These are phyloP conservation scores for Stegodyphus mimosarum DNA, from an alignment of 1,140 invertebrate genomes.

Conservation along the genomic window DNA sequence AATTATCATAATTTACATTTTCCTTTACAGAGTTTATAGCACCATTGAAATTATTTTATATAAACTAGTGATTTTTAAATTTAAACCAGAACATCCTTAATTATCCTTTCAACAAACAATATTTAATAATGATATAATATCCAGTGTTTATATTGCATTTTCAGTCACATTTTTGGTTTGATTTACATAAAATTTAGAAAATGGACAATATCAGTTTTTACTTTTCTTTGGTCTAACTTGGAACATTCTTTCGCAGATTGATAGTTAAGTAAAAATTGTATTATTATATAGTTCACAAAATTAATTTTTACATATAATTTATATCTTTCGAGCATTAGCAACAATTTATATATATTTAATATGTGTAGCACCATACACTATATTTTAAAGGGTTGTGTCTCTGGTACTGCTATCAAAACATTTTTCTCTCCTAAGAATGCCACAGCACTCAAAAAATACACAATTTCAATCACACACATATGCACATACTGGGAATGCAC, in stretches of 20 bases:
- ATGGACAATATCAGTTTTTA: neutral
- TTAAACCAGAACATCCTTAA: too few relatives aligned
- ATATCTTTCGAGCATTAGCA: constrained; percentile 19
- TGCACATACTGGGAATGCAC: constrained; percentile 28
- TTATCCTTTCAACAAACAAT: too few relatives aligned
- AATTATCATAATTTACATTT: too few relatives aligned
- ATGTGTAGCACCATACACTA: constrained; percentile 38
- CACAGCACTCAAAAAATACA: constrained; percentile 20
- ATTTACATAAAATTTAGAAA: too few relatives aligned
- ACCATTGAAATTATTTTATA: constrained; percentile 1
- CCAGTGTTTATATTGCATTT: too few relatives aligned
- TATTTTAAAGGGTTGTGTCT: constrained; percentile 21
- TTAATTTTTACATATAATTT: constrained; percentile 12
- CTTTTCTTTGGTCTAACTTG: constrained; percentile 29
- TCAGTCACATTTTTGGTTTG: too few relatives aligned
- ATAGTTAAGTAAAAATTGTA: too few relatives aligned
- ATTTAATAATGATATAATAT: too few relatives aligned
- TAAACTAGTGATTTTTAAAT: too few relatives aligned
- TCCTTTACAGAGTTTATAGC: constrained; percentile 16
- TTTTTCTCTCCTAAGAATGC: constrained; percentile 30
- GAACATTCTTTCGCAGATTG: neutral
- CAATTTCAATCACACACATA: neutral
- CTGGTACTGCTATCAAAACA: constrained; percentile 29
- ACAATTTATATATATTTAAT: constrained; percentile 30
- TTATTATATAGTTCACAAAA: neutral